These are phyloP conservation scores for Apodemus sylvaticus DNA, from an alignment of 2,113 vertebrate genomes.

Conservation along the genomic window DNA sequence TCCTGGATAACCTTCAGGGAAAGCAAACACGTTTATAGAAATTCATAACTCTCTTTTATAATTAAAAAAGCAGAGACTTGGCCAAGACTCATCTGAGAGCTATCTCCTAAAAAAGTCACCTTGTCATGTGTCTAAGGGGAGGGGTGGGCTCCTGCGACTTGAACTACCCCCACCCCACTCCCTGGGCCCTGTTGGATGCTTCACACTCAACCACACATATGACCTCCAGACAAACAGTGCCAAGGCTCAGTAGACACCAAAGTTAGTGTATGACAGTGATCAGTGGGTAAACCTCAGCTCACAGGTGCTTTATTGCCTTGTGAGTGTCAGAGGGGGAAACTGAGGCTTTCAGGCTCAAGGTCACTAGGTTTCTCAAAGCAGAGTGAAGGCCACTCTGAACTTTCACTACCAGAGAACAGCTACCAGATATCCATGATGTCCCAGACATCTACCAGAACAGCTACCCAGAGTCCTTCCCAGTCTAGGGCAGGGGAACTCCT, in stretches of 20 bases:
- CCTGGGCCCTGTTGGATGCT: background rate
- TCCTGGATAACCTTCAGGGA: background rate
- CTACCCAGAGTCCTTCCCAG: background rate
- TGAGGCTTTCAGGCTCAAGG: slow-evolving; percentile 56
- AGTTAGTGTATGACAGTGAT: background rate
- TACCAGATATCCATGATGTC: background rate
- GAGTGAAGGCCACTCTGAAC: background rate
- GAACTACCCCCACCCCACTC: accelerated
- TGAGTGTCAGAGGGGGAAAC: background rate
- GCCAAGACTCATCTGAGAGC: background rate
- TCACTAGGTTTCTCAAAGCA: background rate
- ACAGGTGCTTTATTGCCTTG: background rate
- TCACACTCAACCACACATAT: background rate
- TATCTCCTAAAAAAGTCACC: background rate
- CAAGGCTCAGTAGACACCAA: background rate
- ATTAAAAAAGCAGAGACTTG: background rate
- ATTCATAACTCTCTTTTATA: background rate
- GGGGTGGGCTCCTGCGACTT: background rate
- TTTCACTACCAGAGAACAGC: background rate
- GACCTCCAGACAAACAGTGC: background rate
- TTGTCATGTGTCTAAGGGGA: background rate
- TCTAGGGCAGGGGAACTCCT: background rate
- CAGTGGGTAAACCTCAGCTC: background rate
- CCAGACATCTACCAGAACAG: background rate
- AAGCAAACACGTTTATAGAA: background rate